These are phyloP conservation scores for Excalfactoria chinensis DNA, from an alignment of 2,113 vertebrate genomes.

Conservation along the genomic window DNA sequence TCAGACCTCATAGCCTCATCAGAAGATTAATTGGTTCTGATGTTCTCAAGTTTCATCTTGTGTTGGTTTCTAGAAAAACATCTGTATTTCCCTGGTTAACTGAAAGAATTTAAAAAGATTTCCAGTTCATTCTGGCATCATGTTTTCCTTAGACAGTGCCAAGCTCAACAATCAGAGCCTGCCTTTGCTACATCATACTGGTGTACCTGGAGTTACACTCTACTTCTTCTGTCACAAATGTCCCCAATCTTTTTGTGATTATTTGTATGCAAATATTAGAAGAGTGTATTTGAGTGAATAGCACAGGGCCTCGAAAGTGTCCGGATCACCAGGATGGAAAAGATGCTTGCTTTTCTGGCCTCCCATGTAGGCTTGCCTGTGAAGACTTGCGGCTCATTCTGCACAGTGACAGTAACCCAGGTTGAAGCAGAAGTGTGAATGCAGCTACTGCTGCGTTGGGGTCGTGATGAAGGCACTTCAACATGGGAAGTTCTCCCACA, in stretches of 20 bases:
- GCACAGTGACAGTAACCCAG: not conserved
- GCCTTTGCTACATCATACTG: not conserved
- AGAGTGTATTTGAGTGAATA: not conserved
- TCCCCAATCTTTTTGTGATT: not conserved
- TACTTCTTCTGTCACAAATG: not conserved
- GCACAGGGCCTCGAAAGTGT: not conserved
- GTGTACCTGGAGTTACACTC: not conserved
- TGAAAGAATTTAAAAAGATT: not conserved
- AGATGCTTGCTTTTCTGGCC: not conserved
- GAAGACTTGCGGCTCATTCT: not conserved
- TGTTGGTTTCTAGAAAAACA: not conserved
- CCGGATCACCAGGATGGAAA: not conserved
- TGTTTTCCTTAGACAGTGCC: not conserved
- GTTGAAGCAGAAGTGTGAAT: not conserved
- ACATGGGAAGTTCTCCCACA: not conserved
- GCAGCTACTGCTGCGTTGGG: fast-evolving
- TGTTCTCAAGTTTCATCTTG: not conserved
- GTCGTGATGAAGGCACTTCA: not conserved
- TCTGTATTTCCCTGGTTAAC: not conserved
- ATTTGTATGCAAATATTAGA: not conserved
- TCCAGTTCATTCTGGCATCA: not conserved
- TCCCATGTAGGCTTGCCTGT: not conserved
- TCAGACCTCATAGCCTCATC: not conserved
- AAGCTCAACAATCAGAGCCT: not conserved
- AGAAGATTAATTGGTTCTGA: not conserved